Evolutionary conservation across 1,140 invertebrate species (phyloP), one percentile per base, ranked within the genome.

Genomic region (Pseudomyrmex sp.): DNA sequence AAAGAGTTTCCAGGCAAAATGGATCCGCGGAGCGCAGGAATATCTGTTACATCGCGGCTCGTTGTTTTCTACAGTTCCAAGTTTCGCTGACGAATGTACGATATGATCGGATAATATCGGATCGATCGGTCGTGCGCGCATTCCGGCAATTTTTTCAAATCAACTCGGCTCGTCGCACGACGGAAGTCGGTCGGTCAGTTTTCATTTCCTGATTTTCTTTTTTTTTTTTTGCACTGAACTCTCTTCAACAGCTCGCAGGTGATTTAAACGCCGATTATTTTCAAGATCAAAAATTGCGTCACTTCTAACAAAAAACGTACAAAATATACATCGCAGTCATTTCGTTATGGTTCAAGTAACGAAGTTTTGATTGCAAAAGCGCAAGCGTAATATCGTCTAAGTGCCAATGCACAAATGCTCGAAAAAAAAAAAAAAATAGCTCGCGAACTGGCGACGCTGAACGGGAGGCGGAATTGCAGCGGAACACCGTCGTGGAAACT

Each of bases 81-180:
- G 15, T 80, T 59, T 35, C 52, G 65, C 76, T 79, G 76, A 80
- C 66, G 66, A 80, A 80, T 72, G 66, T 70, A 35, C 35, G 66
- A 80, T 80, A 72, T 59, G 76, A 70, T 80, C 66, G 66, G 66
- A 80, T 80, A 72, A 80, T 80, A 72, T 46, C 20, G 20, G 54
- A 70, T 80, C 66, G 68, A 80, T 80, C 76, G 76, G 35, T 59
- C 13, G 35, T 35, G 35, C 62, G 66, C 13, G 44, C 44, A 61
- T 69, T 70, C 44, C 23, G 12, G 76, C 66, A 70, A 80, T 61
- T 80, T 80, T 80, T 72, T 35, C 26, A 59, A 80, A 80, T 80
- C 66, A 72, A 70, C 56, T 80, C 56, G n/a, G 9, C 44, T 44
- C n/a, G 35, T 35, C 35, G 65, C 44, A 18, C 15, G 2, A 1